These are phyloP conservation scores for Alloscopus bannaensis DNA, from an alignment of 2,888 invertebrate species.

Conservation along the genomic window DNA sequence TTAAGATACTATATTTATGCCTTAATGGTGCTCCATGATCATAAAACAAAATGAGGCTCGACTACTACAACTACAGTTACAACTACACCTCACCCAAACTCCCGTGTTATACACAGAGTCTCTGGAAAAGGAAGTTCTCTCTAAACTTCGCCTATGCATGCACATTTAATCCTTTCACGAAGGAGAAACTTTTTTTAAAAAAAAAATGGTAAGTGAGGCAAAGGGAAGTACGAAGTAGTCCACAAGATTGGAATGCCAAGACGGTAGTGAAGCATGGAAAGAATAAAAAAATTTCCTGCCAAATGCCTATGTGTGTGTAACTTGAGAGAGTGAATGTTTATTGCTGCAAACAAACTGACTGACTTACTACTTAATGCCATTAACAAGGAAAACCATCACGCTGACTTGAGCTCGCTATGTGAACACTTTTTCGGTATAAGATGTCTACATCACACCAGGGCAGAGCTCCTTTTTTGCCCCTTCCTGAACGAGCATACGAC, in stretches of 20 bases:
- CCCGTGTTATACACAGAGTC: background rate
- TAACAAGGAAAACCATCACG: conserved; percentile 11
- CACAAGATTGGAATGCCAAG: background rate
- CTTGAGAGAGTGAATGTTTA: conserved; percentile 16
- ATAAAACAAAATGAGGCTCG: conserved; percentile 59
- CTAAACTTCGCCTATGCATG: conserved; percentile 9
- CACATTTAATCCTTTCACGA: conserved; percentile 26
- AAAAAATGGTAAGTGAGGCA: too few relatives aligned
- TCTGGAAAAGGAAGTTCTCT: background rate
- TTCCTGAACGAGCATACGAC: background rate
- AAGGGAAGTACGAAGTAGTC: background rate
- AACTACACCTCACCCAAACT: conserved; percentile 38
- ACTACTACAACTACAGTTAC: conserved; percentile 35
- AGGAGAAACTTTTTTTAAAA: too few relatives aligned
- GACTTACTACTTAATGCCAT: conserved; percentile 20
- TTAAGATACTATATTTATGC: conserved; percentile 62
- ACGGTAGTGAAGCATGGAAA: conserved; percentile 6
- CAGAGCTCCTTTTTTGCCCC: background rate
- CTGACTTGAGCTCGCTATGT: too few relatives aligned
- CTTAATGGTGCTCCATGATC: conserved; percentile 60
- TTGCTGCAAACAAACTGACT: conserved; percentile 1
- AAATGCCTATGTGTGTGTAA: too few relatives aligned
- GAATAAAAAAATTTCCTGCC: conserved; percentile 13
- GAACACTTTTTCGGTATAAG: too few relatives aligned
- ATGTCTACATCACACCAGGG: too few relatives aligned